These are phyloP conservation scores for Drosophila truncata DNA, from an alignment of 1,140 invertebrate species.

Conservation along the genomic window DNA sequence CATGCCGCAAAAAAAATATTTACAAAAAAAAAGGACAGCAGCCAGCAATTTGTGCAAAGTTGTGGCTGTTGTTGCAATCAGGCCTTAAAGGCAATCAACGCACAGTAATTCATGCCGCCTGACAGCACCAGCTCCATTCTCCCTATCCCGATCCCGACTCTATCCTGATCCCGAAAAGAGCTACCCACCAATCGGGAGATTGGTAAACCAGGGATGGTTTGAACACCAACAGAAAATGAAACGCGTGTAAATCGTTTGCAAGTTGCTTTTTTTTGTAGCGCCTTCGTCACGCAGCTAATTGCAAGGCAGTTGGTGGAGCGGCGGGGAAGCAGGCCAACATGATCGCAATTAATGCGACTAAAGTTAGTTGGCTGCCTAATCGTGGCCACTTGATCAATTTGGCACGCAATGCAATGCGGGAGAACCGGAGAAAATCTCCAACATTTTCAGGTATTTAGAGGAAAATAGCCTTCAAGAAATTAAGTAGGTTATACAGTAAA, in stretches of 20 bases:
- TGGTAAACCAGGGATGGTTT: no score
- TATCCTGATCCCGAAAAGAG: neutral
- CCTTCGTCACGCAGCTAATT: conserved; percentile 72
- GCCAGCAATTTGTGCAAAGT: conserved; percentile 69
- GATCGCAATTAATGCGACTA: conserved; percentile 72
- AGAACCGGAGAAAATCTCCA: neutral
- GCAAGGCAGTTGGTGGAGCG: conserved; percentile 24
- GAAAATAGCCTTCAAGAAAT: neutral
- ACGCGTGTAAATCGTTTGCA: conserved; percentile 44
- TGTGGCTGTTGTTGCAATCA: conserved; percentile 63
- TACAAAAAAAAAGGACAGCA: conserved; percentile 48
- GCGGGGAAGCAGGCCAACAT: conserved; percentile 50
- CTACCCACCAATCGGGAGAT: neutral
- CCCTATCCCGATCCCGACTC: neutral
- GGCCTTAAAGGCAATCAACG: conserved; percentile 81
- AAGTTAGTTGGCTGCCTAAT: conserved; percentile 41
- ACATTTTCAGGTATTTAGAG: neutral
- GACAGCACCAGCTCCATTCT: conserved; percentile 43
- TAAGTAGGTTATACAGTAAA: conserved; percentile 5
- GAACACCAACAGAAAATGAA: conserved; percentile 30
- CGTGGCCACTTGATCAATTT: conserved; percentile 62
- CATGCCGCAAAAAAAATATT: conserved; percentile 47
- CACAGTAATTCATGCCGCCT: conserved; percentile 77
- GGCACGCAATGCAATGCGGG: conserved; percentile 44
- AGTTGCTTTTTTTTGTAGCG: conserved; percentile 21